Percentiles rank a stretch among this genome's conserved stretches.
phyloP scores from a whole-genome alignment of 2,113 vertebrate species.

The Oryzias javanicus region DNA sequence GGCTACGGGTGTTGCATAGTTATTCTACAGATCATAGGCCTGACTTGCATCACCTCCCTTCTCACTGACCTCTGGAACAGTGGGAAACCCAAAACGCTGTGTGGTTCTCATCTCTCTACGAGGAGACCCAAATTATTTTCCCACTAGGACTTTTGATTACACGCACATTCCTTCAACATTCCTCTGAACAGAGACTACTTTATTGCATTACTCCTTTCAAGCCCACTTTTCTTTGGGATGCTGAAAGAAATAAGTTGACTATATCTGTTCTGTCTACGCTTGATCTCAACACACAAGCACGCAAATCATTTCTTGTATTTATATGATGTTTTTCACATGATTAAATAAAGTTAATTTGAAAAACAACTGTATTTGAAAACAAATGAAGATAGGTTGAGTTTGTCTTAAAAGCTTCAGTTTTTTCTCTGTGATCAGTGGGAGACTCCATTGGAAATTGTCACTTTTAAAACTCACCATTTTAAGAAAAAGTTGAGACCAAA shows the following conservation, averaged over 20 bases:
- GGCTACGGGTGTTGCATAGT: constrained; percentile 11
- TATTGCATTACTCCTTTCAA: constrained; percentile 39
- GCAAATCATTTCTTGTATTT: constrained; percentile 3
- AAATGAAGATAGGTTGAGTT: background rate
- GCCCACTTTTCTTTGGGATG: constrained; percentile 45
- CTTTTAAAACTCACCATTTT: too few relatives aligned
- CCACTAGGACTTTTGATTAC: constrained; percentile 51
- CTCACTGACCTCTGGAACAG: constrained; percentile 34
- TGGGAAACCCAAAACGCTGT: constrained; percentile 39
- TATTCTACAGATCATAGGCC: constrained; percentile 17
- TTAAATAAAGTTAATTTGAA: constrained; percentile 3
- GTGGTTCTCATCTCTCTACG: constrained; percentile 64
- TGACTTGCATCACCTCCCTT: constrained; percentile 36
- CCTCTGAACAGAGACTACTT: constrained; percentile 37
- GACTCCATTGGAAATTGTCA: too few relatives aligned
- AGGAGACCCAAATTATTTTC: constrained; percentile 66
- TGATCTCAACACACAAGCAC: constrained; percentile 15
- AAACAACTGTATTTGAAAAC: background rate
- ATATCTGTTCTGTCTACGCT: constrained; percentile 16
- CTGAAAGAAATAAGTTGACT: constrained; percentile 21
- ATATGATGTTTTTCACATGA: background rate
- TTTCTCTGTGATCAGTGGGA: too few relatives aligned
- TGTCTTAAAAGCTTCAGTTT: too few relatives aligned
- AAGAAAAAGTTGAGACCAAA: too few relatives aligned
- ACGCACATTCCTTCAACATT: constrained; percentile 62